phyloP scores from a whole-genome alignment of 2,113 vertebrate genomes.

The pig (Sus scrofa) region DNA sequence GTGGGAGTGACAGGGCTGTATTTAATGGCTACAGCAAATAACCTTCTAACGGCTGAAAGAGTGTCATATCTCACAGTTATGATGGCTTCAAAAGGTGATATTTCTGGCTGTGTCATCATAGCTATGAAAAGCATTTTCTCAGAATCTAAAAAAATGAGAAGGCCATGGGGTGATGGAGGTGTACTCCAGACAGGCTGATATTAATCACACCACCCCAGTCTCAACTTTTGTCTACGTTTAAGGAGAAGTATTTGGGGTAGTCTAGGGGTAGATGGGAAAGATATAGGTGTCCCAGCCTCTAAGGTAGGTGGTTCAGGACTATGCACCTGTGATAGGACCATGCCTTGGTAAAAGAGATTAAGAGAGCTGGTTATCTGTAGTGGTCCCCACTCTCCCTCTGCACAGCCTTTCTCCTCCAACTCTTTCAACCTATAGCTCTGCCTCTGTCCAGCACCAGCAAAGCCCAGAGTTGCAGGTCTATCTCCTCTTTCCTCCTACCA shows the following conservation, averaged over 20 bases:
- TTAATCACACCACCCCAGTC: conserved; percentile 72
- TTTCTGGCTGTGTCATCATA: conserved; percentile 85
- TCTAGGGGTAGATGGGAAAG: neutral
- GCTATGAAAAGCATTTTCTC: conserved; percentile 85
- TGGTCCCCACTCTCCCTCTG: neutral
- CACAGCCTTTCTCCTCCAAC: neutral
- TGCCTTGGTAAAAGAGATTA: neutral
- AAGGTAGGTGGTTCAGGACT: neutral
- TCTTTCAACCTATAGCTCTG: neutral
- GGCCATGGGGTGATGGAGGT: conserved; percentile 68
- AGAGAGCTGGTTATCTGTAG: neutral
- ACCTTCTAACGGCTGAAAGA: conserved; percentile 82
- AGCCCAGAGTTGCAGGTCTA: neutral
- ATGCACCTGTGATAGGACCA: rapidly evolving
- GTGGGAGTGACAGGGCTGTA: conserved; percentile 81
- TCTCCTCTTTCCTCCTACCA: neutral
- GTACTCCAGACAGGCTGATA: conserved; percentile 54
- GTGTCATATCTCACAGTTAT: conserved; percentile 84
- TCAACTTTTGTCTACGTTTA: conserved; percentile 67
- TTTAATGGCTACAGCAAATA: conserved; percentile 84
- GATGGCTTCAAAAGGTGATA: conserved; percentile 86
- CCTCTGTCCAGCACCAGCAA: neutral
- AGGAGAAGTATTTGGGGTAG: neutral
- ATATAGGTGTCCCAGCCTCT: neutral
- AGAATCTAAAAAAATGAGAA: conserved; percentile 80